Base-by-base conservation (phyloP, 92 coral and sea anemone species). In the Chrysogorgia sp. region DNA sequence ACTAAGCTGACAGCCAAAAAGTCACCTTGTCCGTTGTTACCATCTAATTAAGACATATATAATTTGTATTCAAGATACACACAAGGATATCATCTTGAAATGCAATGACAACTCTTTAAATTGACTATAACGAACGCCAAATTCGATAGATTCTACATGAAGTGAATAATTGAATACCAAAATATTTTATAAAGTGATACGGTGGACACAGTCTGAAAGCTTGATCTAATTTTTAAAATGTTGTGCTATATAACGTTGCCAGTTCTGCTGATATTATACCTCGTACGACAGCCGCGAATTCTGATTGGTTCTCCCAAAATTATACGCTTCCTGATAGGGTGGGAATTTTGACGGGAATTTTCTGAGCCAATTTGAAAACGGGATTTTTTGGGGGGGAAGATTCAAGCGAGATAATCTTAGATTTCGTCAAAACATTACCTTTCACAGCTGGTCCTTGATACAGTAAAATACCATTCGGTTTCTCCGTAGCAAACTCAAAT, bases 371-470 rank as follows among this genome's bases (percentile, higher is more conserved):
- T 2, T 2, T 58, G 24, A 22, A 57, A 57, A 8, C 23, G 15
- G 22, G 30, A n/a, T 49, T 49, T 15, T 2, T 49, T 49, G 17
- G 22, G 17, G 22, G 21, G 24, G 34, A 25, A 22, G n/a, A 17
- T 1, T 40, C 63, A 1, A 31, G 3, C 32, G n/a, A n/a, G n/a
- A n/a, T 10, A 17, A n/a, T 13, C 29, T 26, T 7, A 10, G 53
- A 12, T 17, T 41, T n/a, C 17, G 52, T 53, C 33, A 0, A 4
- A 8, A 5, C 13, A 34, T 58, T 15, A 64, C 94, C 90, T 77
- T 87, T 85, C 34, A 49, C 65, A 3, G 84, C 77, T 13, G 97
- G 99, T 33, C 99, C 97, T 64, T 96, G 99, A 52, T 92, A 96
- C 9, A 96, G 89, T 75, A 96, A 50, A 22, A 96, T 88, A 25